These are phyloP conservation scores for Drosophila funebris DNA, from an alignment of 1,140 invertebrate species.

Conservation along the genomic window DNA sequence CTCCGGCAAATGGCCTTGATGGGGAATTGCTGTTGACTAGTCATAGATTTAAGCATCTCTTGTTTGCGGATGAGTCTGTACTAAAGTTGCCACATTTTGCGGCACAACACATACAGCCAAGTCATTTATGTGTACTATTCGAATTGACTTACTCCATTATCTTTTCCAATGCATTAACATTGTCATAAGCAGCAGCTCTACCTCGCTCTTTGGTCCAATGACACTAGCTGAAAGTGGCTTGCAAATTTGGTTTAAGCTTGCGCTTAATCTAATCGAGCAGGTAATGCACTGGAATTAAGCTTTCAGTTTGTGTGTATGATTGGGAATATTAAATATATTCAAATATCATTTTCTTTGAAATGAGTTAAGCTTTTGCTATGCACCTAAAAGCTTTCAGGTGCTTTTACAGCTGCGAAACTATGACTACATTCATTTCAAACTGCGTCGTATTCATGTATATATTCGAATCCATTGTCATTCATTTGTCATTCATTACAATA, in stretches of 20 bases:
- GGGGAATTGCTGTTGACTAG: background rate
- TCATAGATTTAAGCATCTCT: slow-evolving; percentile 2
- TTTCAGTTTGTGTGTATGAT: no score
- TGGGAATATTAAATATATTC: no score
- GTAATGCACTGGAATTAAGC: no score
- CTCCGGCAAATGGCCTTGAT: slow-evolving; percentile 3
- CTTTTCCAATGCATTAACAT: background rate
- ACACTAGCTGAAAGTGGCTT: background rate
- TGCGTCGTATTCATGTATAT: no score
- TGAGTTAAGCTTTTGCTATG: no score
- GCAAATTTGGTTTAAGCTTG: background rate
- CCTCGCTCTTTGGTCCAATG: background rate
- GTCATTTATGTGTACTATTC: slow-evolving; percentile 5
- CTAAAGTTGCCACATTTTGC: slow-evolving; percentile 1
- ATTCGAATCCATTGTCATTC: no score
- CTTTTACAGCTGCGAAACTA: background rate
- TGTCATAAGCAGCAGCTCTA: background rate
- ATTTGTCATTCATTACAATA: no score
- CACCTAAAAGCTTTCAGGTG: background rate
- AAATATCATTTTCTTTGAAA: no score
- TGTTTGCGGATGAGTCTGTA: background rate
- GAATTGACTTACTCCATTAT: background rate
- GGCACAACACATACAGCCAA: background rate
- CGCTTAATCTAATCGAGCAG: no score
- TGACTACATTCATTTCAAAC: no score